Evolutionary conservation across 1,140 invertebrate genomes (phyloP).

Genomic region (Stegodyphus mimosarum): DNA sequence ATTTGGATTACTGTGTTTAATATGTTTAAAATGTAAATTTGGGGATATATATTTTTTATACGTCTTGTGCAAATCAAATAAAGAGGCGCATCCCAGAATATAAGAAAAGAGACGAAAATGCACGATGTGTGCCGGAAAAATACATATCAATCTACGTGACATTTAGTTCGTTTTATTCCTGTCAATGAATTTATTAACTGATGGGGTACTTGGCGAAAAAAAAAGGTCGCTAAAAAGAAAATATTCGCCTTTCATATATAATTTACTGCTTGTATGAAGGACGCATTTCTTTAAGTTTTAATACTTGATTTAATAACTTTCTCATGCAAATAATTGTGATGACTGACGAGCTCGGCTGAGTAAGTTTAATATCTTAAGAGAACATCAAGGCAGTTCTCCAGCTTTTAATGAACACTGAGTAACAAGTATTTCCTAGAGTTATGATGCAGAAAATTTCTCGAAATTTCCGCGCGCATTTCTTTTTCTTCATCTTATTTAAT

Average conservation of each 20-base stretch:
- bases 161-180: constrained; percentile 56
- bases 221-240: background rate
- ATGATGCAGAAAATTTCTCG: background rate
- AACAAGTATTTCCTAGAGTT: background rate
- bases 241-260: constrained; percentile 47
- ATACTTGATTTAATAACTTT: constrained; percentile 60
- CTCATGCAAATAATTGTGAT: constrained; percentile 58
- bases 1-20: constrained; percentile 61
- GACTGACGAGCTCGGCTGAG: background rate
- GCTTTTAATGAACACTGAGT: constrained; percentile 5
- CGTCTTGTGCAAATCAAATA: constrained; percentile 55
- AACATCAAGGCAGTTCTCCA: background rate
- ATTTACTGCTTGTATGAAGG: constrained; percentile 46
- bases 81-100: constrained; percentile 24
- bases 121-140: constrained; percentile 14
- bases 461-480: background rate
- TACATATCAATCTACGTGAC: constrained; percentile 57
- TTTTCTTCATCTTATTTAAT: too few species aligned
- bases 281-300: constrained; percentile 55
- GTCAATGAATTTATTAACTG: constrained; percentile 60
- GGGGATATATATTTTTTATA: constrained; percentile 52
- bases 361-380: background rate
- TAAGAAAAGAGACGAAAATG: background rate
- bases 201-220: background rate
- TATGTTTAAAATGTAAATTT: constrained; percentile 61